Evolutionary conservation across 2,113 vertebrate genomes (phyloP), one percentile per base, ranked within the genome.

Genomic region (Lutjanus erythropterus): DNA sequence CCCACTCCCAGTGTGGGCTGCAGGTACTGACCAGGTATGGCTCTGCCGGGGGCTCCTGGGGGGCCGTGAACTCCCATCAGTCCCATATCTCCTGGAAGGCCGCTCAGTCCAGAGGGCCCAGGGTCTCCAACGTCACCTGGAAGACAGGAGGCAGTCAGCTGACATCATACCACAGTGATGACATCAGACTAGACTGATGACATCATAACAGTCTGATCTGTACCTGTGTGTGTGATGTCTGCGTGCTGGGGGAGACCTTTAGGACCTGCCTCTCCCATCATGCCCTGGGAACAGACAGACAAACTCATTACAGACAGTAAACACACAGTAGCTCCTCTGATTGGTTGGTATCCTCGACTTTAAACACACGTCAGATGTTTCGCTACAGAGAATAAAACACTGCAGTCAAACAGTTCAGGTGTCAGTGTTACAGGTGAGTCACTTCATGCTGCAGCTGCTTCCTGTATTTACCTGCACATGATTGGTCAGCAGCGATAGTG

Each of bases 251-350:
- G 62, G 1, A 18, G 12, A 15, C 95, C 95, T 80, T 90, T 88
- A 6, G 47, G 58, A 11, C 95, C 95, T 5, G 12, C 61, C 59
- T 95, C 91, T 64, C 95, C 95, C 49, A 29, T 64, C 25, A 75
- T n/a, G 16, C 94, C 94, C 94, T 94, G 71, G 15, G 67, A 56
- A 59, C 3, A 88, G 12, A 83, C 23, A 11, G 5, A 1, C 23
- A 11, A 4, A 1, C 5, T 50, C 25, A 46, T 60, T 23, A 68
- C 3, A 69, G 2, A 75, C 42, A 31, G 19, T 3, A 65, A 0
- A 73, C 15, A 44, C 37, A 41, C 3, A 42, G 41, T 14, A 10
- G 35, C 18, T 56, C 35, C 39, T 29, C 52, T 58, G 10, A 44
- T 44, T 58, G 39, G 52, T 2, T 31, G 15, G 0, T 53, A 1